Evolutionary conservation across 1,140 invertebrate species (phyloP).

Genomic region (Amyelois transitella): DNA sequence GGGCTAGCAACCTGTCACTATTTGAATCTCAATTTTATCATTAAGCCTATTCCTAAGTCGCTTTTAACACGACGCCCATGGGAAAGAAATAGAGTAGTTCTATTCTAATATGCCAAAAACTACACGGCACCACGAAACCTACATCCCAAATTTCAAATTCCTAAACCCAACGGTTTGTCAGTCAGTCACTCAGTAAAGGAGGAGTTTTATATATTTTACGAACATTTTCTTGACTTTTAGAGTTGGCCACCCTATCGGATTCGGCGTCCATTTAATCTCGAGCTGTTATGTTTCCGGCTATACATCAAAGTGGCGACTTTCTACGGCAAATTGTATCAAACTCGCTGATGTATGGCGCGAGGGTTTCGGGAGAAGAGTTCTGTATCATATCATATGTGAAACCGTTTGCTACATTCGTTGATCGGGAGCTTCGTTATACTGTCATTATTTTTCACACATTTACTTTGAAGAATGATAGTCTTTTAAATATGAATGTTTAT

Average conservation of each 20-base stretch:
- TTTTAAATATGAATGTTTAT: too few relatives aligned
- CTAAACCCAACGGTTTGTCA: not conserved
- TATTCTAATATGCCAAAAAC: too few relatives aligned
- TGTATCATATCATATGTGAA: not conserved
- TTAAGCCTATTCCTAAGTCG: too few relatives aligned
- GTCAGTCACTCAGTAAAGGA: too few relatives aligned
- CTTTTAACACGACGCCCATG: too few relatives aligned
- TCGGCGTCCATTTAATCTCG: constrained; percentile 39
- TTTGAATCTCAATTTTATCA: too few relatives aligned
- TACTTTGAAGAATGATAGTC: too few relatives aligned
- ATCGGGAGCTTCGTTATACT: too few relatives aligned
- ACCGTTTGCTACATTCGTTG: not conserved
- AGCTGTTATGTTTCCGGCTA: constrained; percentile 51
- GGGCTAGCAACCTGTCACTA: too few relatives aligned
- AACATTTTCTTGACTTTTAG: too few relatives aligned
- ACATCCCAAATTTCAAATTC: not conserved
- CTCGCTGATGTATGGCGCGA: constrained; percentile 39
- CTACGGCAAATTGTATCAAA: constrained; percentile 56
- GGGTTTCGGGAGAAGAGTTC: not conserved
- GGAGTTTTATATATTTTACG: not conserved
- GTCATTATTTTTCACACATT: too few relatives aligned
- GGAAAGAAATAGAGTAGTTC: too few relatives aligned
- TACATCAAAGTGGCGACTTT: constrained; percentile 50
- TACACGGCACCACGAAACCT: not conserved
- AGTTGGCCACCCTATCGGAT: not conserved